Conservation (phyloP, 2,113 vertebrate species). For the Hydrolagus affinis region DNA sequence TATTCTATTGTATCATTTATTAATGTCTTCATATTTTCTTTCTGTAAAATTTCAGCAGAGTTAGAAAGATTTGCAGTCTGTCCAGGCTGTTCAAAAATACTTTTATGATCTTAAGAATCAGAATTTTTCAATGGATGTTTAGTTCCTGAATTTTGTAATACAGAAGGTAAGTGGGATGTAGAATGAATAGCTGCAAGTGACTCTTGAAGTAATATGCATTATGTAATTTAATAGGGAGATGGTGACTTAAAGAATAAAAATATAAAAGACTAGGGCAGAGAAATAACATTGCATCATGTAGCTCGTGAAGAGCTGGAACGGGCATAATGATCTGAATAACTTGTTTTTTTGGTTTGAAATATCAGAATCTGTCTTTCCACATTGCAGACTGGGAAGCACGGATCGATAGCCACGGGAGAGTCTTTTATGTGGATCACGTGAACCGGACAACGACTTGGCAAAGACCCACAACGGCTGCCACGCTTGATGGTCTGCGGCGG, state of each 20-base stretch:
- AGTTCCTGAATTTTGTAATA: neutral
- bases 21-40: neutral
- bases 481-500: conserved; percentile 69
- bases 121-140: neutral
- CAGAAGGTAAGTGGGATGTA: neutral
- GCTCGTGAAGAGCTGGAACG: too few species aligned
- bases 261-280: too few species aligned
- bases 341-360: too few species aligned
- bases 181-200: too few species aligned
- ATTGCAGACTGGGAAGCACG: conserved; percentile 91
- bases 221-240: too few species aligned
- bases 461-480: conserved; percentile 69
- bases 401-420: conserved; percentile 89
- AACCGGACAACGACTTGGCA: conserved; percentile 96
- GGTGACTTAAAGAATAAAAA: too few species aligned
- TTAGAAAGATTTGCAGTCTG: neutral
- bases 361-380: conserved; percentile 31
- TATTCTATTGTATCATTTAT: neutral
- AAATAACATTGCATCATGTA: too few species aligned
- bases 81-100: neutral
- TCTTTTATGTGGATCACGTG: conserved; percentile 93
- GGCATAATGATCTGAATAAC: too few species aligned
- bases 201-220: too few species aligned
- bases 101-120: neutral
- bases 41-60: neutral